Evolutionary conservation across 2,113 vertebrate genomes (phyloP), one percentile per base, ranked within the genome.

Genomic region (Dipodomys ordii): DNA sequence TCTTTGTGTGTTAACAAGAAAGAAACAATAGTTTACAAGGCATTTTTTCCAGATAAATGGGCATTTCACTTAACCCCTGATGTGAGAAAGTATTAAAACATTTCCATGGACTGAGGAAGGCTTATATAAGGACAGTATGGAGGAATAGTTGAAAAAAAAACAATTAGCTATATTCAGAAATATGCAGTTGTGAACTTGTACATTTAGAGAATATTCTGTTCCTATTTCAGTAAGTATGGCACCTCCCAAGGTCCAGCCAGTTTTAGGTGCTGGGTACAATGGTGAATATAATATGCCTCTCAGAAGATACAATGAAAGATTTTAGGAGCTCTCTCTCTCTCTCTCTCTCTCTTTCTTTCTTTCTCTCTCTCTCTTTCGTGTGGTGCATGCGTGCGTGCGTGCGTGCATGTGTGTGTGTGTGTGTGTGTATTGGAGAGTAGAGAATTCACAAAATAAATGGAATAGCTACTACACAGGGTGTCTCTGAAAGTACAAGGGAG

Each of bases 1-100:
- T 11, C 79, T 92, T 85, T 71, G 27, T 91, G 27, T 91, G 16
- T 91, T 92, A 93, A 76, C 57, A 67, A 77, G 62, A 86, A 67
- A 77, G 62, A 86, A 72, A 32, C n/a, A 93, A 30, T 73, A 28
- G 69, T n/a, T 85, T 79, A 49, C 49, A 69, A 57, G 13, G 25
- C 57, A 82, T 73, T 86, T 60, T 60, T 25, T 78, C 0, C 8
- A 83, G 28, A 1, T 87, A 83, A 60, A 8, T 22, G 23, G 69
- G 53, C 23, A 87, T 92, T 65, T 77, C n/a, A 20, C 25, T 30
- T 16, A 94, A 72, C 15, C 82, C 30, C n/a, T 88, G 4, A 67
- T 80, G 39, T 6, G 15, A 32, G 16, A 20, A 76, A 71, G 3
- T 32, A 20, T 76, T 7, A 69, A 39, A 74, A 18, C 76, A 53